Percentiles rank a stretch among this genome's conserved stretches.
phyloP scores from a whole-genome alignment of 2,797 vertebrate genomes.

The Galaxias olidus region DNA sequence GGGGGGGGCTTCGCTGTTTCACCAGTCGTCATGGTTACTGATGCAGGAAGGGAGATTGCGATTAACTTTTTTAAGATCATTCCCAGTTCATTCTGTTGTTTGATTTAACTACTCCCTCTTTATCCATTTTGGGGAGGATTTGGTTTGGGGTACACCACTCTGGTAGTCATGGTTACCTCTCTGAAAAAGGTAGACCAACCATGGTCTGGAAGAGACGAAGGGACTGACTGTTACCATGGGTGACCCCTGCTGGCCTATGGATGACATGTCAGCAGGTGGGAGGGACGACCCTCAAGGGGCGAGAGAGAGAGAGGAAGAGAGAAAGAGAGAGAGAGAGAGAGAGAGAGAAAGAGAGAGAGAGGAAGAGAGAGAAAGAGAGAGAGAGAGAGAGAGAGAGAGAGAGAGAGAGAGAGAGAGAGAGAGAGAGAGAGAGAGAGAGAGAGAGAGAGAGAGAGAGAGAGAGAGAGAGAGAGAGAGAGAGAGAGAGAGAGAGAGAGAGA shows the following conservation, averaged over 20 bases:
- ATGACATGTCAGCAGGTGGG: constrained; percentile 20
- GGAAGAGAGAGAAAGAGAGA: background rate
- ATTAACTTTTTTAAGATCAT: no score
- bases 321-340: background rate
- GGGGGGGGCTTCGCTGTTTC: no score
- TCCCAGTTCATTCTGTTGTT: no score
- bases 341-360: background rate
- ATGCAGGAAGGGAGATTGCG: no score
- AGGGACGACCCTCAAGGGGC: background rate
- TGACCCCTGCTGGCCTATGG: constrained; percentile 37
- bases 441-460: constrained; percentile 1
- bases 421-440: constrained; percentile 26
- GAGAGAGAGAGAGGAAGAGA: constrained; percentile 1
- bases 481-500: constrained; percentile 4
- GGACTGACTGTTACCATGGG: constrained; percentile 19
- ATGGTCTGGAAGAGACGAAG: background rate
- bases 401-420: background rate
- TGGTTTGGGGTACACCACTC: no score
- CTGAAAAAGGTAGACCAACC: no score
- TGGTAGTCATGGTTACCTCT: no score
- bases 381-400: background rate
- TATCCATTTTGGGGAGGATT: no score
- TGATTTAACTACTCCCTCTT: no score
- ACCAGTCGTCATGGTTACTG: no score
- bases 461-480: background rate